These are phyloP conservation scores for Champsocephalus esox DNA, from an alignment of 2,797 vertebrate species.

Conservation along the genomic window DNA sequence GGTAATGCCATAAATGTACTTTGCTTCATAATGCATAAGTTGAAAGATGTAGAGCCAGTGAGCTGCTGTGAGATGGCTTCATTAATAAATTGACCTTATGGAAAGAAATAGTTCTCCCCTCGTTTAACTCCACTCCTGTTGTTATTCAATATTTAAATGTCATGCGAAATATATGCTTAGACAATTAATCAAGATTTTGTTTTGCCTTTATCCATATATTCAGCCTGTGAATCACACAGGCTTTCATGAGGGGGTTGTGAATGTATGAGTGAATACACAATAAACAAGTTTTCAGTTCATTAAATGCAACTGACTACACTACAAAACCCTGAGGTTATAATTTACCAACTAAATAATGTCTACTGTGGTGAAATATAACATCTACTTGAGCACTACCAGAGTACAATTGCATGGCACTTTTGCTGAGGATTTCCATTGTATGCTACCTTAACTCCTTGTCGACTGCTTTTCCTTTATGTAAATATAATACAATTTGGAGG, in stretches of 20 bases:
- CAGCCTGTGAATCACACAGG: not conserved
- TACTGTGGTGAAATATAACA: not conserved
- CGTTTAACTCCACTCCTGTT: not conserved
- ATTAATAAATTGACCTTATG: slow-evolving; percentile 47
- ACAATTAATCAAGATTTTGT: not conserved
- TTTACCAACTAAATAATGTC: not conserved
- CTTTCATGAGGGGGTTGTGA: not conserved
- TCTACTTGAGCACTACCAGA: not conserved
- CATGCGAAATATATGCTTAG: not conserved
- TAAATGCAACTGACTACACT: not conserved
- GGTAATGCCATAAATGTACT: slow-evolving; percentile 38
- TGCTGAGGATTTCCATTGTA: not conserved
- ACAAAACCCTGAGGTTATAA: not conserved
- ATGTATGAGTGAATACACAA: not conserved
- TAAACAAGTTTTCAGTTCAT: not conserved
- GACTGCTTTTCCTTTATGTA: too few species aligned
- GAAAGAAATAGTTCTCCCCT: not conserved
- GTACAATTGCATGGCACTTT: not conserved
- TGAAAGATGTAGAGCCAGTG: slow-evolving; percentile 10
- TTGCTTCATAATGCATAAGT: slow-evolving; percentile 29
- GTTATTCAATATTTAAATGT: not conserved
- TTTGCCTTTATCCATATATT: not conserved
- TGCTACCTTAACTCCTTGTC: too few species aligned
- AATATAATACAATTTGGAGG: too few species aligned
- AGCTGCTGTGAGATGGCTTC: slow-evolving; percentile 41